Evolutionary conservation across 2,888 invertebrate species (phyloP).

Genomic region (Limnephilus rhombicus): DNA sequence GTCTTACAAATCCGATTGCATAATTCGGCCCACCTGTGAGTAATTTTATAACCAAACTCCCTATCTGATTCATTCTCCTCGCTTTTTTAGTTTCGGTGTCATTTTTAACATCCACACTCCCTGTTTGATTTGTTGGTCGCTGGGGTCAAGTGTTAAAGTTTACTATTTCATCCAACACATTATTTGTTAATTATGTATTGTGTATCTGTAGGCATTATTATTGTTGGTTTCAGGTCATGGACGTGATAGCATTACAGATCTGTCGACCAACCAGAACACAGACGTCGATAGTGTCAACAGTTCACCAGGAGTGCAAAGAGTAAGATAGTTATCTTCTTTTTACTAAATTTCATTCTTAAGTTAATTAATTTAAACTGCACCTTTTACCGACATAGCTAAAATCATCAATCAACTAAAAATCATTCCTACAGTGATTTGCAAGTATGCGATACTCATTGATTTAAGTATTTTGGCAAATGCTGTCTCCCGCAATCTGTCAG

Average conservation of each 20-base stretch:
- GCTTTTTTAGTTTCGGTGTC: no score
- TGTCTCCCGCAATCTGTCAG: no score
- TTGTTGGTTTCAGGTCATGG: conserved; percentile 71
- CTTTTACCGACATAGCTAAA: not conserved
- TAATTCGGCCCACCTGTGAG: no score
- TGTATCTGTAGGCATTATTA: not conserved
- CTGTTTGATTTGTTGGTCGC: no score
- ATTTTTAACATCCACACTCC: no score
- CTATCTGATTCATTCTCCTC: no score
- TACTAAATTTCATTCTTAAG: not conserved
- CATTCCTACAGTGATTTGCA: not conserved
- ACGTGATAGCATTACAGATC: conserved; percentile 85
- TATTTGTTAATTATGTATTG: conserved; percentile 15
- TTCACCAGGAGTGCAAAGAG: conserved; percentile 90
- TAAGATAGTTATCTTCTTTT: conserved; percentile 69
- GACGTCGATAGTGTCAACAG: conserved; percentile 94
- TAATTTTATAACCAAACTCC: no score
- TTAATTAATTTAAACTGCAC: not conserved
- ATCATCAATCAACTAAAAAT: no score
- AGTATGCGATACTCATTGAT: no score
- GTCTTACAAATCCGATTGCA: no score
- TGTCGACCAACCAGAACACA: conserved; percentile 81
- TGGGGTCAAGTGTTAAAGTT: no score
- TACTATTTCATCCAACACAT: not conserved
- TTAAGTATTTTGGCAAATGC: no score